A percentile compares a stretch with the other conserved stretches of the same genome.
phyloP scores from a whole-genome alignment of 2,888 invertebrate genomes.

The Drosophila prolongata region DNA sequence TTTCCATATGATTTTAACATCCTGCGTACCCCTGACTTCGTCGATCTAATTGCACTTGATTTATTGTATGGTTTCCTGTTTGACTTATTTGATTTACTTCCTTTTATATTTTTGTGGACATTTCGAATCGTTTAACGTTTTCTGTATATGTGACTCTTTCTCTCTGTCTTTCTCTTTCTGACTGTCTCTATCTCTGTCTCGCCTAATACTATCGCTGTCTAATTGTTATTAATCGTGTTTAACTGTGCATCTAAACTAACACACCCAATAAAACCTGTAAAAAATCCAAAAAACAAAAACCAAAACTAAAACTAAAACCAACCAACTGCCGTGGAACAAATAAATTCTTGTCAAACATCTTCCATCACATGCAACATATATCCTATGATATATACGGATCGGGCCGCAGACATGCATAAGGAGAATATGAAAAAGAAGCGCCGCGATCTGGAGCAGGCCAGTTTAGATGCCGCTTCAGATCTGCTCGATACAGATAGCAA shows the following conservation, averaged over 20 bases:
- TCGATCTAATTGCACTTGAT: slow-evolving; percentile 25
- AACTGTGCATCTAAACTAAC: slow-evolving; percentile 57
- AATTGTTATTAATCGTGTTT: slow-evolving; percentile 65
- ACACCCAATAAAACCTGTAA: slow-evolving; percentile 40
- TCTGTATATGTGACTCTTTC: slow-evolving; percentile 72
- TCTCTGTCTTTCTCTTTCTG: slow-evolving; percentile 69
- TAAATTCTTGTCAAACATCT: slow-evolving; percentile 85
- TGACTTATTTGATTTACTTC: neutral
- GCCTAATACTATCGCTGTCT: slow-evolving; percentile 61
- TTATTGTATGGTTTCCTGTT: slow-evolving; percentile 1
- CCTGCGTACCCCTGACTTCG: slow-evolving; percentile 14
- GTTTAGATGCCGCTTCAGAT: slow-evolving; percentile 94
- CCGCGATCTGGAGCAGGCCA: slow-evolving; percentile 93
- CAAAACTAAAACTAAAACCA: slow-evolving; percentile 38
- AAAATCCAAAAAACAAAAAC: slow-evolving; percentile 16
- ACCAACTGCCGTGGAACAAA: slow-evolving; percentile 82
- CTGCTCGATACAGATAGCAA: slow-evolving; percentile 94
- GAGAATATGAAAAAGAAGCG: slow-evolving; percentile 96
- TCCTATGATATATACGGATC: slow-evolving; percentile 88
- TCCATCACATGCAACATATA: slow-evolving; percentile 89
- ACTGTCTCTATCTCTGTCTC: slow-evolving; percentile 61
- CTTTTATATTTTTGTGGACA: slow-evolving; percentile 15
- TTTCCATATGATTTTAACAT: slow-evolving; percentile 9
- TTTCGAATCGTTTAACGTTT: slow-evolving; percentile 60
- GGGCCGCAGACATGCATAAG: slow-evolving; percentile 88